phyloP scores from a whole-genome alignment of 1,140 invertebrate genomes.

The Drosophila busckii region DNA sequence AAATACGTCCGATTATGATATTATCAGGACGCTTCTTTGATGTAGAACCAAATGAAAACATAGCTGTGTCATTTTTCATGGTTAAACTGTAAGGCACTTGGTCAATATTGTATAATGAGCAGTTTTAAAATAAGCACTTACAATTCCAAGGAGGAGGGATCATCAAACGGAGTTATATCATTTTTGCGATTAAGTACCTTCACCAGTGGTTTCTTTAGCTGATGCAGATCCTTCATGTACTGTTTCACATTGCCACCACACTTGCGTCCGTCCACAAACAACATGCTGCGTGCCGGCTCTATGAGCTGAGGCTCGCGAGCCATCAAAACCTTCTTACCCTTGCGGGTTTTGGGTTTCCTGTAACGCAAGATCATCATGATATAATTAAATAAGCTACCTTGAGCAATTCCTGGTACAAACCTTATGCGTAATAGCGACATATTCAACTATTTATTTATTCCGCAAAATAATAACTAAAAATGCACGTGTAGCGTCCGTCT shows the following conservation, averaged over 20 bases:
- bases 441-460: conserved; percentile 13
- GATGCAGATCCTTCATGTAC: conserved; percentile 92
- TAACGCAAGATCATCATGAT: neutral
- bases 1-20: conserved; percentile 92
- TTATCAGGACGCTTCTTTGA: conserved; percentile 97
- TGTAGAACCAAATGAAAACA: conserved; percentile 94
- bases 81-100: conserved; percentile 81
- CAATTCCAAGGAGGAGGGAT: conserved; percentile 89
- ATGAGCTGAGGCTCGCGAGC: conserved; percentile 91
- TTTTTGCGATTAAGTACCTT: conserved; percentile 89
- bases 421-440: conserved; percentile 74
- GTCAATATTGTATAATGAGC: neutral
- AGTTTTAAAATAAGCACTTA: conserved; percentile 41
- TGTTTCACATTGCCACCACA: conserved; percentile 87
- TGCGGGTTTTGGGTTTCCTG: conserved; percentile 91
- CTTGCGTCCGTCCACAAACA: conserved; percentile 93
- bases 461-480: conserved; percentile 10
- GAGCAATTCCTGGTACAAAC: too few relatives aligned
- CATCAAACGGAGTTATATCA: conserved; percentile 92
- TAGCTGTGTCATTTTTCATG: conserved; percentile 90
- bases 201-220: conserved; percentile 91
- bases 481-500: conserved; percentile 50
- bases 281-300: conserved; percentile 91
- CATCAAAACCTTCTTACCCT: conserved; percentile 90
- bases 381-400: neutral